Evolutionary conservation across 1,140 invertebrate genomes (phyloP), one percentile per base, ranked within the genome.

Genomic region (Paracyclopina nana): DNA sequence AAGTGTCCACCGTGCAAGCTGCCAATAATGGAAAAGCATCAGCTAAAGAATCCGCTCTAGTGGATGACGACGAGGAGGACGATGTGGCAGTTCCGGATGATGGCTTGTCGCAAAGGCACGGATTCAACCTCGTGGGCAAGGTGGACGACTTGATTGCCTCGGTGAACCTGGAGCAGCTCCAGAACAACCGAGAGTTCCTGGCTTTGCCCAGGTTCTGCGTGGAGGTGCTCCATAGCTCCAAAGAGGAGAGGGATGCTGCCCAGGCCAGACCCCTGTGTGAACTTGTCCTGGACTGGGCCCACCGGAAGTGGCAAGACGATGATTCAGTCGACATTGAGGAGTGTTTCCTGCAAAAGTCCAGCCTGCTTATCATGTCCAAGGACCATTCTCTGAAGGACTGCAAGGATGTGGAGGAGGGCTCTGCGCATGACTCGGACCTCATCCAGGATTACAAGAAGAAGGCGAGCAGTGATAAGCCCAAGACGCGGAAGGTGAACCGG

Each of bases 401-500:
- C 61, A 71, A 71, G 27, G 77, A 80, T 54, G 67, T 85, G 57
- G 77, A 79, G 20, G 69, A 68, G 26, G 71, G 72, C 9, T 72
- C 76, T 40, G 64, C 73, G 1, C 72, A 74, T 53, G 75, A 82
- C 60, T 78, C 77, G 2, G 79, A 82, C 55, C 70, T 81, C 34
- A 75, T 85, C 6, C 77, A 79, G 58, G 80, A 84, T 61, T 85
- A 86, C 65, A 81, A 82, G 57, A 77, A 76, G 56, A 62, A 76
- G 24, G 30, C 31, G 25, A 54, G 12, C 34, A 38, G 2, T 38
- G 5, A 5, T 38, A 5, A 4, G 20, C 20, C 34, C 8, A 4
- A 9, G 14, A n/a, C 20, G 8, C 4, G 5, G 4, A 4, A n/a
- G 14, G 4, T 8, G 20, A 20, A 38, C 20, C 9, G n/a, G 34